Base-by-base conservation (phyloP, 1,140 invertebrate genomes). In the Ptiloglossa arizonensis region DNA sequence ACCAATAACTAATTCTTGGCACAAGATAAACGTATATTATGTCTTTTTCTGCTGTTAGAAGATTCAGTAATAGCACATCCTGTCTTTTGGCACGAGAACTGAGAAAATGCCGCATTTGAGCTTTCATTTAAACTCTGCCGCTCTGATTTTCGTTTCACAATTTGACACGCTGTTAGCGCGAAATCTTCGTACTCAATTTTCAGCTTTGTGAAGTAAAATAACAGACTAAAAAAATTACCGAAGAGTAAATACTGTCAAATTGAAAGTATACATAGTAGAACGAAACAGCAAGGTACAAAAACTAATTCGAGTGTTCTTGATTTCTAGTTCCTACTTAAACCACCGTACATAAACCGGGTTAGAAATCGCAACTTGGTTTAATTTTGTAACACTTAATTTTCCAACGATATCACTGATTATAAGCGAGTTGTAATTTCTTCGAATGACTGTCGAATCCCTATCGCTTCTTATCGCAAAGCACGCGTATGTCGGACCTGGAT, bases 71-170 rank as follows among this genome's bases (percentile, higher is more conserved):
- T 38, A 69, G 32, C 1, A 32, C 69, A 76, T 38, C 57, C 22
- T 69, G 73, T 41, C 19, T 44, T 59, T 60, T 76, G 19, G 54
- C 19, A 69, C 44, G 32, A 50, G 54, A 59, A 76, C 13, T 35
- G 24, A 60, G 44, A 56, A 60, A 54, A 69, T 69, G 44, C 73
- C 73, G 66, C 73, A 76, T 76, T 76, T 76, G 73, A 76, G 24
- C 54, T 76, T 13, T 76, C 73, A 76, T 76, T 76, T 76, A 76
- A 69, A 76, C 66, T 44, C 62, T 59, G 41, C 73, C 64, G 73
- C 38, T 69, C 19, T 24, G 44, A 69, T 59, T 69, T 60, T 69
- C 32, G 32, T 69, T 57, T 69, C 11, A 67, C 66, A 27, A 19
- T 50, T 76, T 69, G 41, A 50, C 35, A 27, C 73, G 54, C 54